A percentile compares a stretch with the other conserved stretches of the same genome.
Conservation (phyloP, 2,797 vertebrate species). For the Esox masquinongy region DNA sequence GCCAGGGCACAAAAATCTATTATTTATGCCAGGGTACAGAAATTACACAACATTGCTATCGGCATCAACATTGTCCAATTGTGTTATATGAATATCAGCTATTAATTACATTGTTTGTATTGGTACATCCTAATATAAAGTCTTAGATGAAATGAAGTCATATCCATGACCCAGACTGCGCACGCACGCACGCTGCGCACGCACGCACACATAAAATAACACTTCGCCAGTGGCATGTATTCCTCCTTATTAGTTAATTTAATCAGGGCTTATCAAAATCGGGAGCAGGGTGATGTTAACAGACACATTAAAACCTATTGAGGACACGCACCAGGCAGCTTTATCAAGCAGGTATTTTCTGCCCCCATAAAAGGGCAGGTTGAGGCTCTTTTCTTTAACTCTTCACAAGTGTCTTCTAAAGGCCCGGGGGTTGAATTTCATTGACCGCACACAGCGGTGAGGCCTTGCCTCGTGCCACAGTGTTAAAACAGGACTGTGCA, state of each 20-base stretch:
- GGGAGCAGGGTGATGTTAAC: slow-evolving; percentile 24
- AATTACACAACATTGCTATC: no score
- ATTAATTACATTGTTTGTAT: no score
- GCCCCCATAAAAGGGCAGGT: slow-evolving; percentile 27
- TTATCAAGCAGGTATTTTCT: slow-evolving; percentile 5
- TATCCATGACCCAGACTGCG: not conserved
- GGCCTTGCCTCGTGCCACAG: not conserved
- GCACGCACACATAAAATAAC: not conserved
- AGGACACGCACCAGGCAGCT: not conserved
- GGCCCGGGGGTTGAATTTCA: slow-evolving; percentile 43
- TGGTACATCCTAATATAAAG: no score
- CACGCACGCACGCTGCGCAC: no score
- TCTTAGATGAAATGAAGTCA: not conserved
- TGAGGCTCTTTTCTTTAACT: slow-evolving; percentile 29
- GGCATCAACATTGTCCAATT: no score
- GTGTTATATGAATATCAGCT: no score
- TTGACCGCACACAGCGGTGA: slow-evolving; percentile 15
- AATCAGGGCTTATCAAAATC: slow-evolving; percentile 20
- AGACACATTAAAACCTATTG: slow-evolving; percentile 28
- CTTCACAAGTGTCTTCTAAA: slow-evolving; percentile 14
- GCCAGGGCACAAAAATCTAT: no score
- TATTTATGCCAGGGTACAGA: no score
- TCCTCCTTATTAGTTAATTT: slow-evolving; percentile 19
- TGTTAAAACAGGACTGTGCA: not conserved
- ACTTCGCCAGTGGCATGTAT: slow-evolving; percentile 10